phyloP scores from a whole-genome alignment of 1,140 invertebrate genomes.

The Micrasema longulum region DNA sequence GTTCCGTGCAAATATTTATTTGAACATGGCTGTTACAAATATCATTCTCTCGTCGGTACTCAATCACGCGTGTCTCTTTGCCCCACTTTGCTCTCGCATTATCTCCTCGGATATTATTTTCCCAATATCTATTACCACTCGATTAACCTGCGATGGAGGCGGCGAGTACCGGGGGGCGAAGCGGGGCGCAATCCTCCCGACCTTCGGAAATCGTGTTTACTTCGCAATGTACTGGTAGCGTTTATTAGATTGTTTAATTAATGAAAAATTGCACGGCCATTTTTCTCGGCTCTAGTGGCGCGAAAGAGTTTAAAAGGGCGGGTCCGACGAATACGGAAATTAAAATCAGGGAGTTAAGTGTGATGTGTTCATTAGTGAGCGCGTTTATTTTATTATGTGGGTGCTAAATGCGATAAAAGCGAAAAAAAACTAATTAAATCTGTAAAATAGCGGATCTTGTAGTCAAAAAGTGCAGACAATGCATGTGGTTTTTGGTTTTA shows the following conservation, averaged over 20 bases:
- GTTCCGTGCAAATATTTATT: conserved; percentile 1
- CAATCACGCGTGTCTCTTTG: conserved; percentile 20
- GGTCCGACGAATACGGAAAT: not conserved
- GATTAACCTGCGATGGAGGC: conserved; percentile 38
- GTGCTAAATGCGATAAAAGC: too few relatives aligned
- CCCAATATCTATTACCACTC: conserved; percentile 43
- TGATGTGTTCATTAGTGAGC: too few relatives aligned
- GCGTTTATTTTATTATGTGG: too few relatives aligned
- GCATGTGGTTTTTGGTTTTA: too few relatives aligned
- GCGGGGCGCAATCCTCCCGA: not conserved
- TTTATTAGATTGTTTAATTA: conserved; percentile 52
- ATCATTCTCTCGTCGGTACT: conserved; percentile 16
- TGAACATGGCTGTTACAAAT: not conserved
- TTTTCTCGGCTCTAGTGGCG: conserved; percentile 17
- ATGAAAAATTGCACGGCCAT: conserved; percentile 47
- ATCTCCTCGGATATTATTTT: conserved; percentile 26
- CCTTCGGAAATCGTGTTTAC: not conserved
- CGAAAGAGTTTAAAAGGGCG: not conserved
- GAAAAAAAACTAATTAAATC: too few relatives aligned
- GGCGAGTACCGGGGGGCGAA: not conserved
- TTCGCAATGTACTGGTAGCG: not conserved
- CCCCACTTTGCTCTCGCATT: not conserved
- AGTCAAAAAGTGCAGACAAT: too few relatives aligned
- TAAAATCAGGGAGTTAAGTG: not conserved
- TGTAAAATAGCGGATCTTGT: too few relatives aligned